phyloP scores from a whole-genome alignment of 2,888 invertebrate species.

The Aricia artaxerxes region DNA sequence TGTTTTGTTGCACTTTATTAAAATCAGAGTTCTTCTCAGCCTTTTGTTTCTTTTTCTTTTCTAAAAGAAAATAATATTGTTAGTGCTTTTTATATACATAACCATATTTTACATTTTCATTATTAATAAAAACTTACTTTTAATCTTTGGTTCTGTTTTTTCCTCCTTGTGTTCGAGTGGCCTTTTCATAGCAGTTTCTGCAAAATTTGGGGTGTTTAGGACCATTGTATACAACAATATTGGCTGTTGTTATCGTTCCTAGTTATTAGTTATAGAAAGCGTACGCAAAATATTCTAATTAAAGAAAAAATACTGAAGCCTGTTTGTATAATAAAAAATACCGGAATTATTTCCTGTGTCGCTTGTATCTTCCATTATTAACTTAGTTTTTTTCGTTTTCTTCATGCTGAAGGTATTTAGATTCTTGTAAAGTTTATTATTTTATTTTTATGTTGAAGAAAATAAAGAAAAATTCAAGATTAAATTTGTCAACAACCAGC shows the following conservation, averaged over 20 bases:
- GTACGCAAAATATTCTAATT: neutral
- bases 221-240: neutral
- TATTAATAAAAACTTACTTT: slow-evolving; percentile 53
- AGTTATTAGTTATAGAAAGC: neutral
- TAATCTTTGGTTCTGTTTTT: slow-evolving; percentile 34
- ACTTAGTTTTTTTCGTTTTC: neutral
- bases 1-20: slow-evolving; percentile 52
- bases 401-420: neutral
- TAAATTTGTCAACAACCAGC: neutral
- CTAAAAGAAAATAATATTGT: slow-evolving; percentile 21
- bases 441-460: neutral
- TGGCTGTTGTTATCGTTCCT: neutral
- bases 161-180: slow-evolving; percentile 46
- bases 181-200: slow-evolving; percentile 50
- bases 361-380: neutral
- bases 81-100: neutral
- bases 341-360: neutral
- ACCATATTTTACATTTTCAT: slow-evolving; percentile 10
- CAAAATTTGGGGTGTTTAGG: neutral
- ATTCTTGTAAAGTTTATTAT: neutral
- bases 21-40: slow-evolving; percentile 39
- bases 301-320: neutral
- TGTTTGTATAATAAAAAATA: neutral
- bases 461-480: neutral
- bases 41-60: slow-evolving; percentile 52